Evolutionary conservation across 2,797 vertebrate genomes (phyloP), one percentile per base, ranked within the genome.

Genomic region (Platyrinchus mystaceus): DNA sequence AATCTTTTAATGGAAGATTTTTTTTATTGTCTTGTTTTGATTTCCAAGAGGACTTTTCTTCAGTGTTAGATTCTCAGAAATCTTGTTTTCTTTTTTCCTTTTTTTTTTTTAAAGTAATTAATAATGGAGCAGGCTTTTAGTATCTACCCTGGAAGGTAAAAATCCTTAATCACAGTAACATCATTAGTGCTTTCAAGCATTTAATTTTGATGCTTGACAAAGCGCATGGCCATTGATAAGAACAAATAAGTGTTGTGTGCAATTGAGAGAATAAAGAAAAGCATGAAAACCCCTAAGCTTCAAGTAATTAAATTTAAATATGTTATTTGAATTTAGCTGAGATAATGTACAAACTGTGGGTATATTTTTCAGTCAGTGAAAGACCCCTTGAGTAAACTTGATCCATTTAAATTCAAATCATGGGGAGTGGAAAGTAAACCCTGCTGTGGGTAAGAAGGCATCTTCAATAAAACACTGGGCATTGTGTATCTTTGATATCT

Each of bases 171-270:
- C 97, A 97, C 93, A 97, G 93, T 97, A 97, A 95, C 97, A 97
- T 97, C 97, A 97, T 98, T 97, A 97, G 96, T 96, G 95, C 95
- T 97, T 95, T 92, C 89, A 97, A 97, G 96, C 97, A 96, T 96
- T 98, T 97, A 97, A 97, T 98, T 97, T 97, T 97, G 95, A 97
- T 96, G 95, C 96, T 96, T 97, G 97, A 96, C 94, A 97, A 97
- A 98, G 93, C 28, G 2, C 96, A 90, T 89, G 92, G 97, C 92
- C 97, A 96, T 97, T 96, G 97, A 96, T 97, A 97, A 96, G 94
- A 96, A 94, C 94, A 96, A 97, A 93, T 96, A 96, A 96, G 91
- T 77, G 64, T 78, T 84, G 90, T 80, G 58, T 94, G 94, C 93
- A 96, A 95, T 81, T 91, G 86, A 93, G 94, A 89, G 80, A 85